Base-by-base conservation (phyloP, 2,888 invertebrate species). In the Drosophila pullipes region DNA sequence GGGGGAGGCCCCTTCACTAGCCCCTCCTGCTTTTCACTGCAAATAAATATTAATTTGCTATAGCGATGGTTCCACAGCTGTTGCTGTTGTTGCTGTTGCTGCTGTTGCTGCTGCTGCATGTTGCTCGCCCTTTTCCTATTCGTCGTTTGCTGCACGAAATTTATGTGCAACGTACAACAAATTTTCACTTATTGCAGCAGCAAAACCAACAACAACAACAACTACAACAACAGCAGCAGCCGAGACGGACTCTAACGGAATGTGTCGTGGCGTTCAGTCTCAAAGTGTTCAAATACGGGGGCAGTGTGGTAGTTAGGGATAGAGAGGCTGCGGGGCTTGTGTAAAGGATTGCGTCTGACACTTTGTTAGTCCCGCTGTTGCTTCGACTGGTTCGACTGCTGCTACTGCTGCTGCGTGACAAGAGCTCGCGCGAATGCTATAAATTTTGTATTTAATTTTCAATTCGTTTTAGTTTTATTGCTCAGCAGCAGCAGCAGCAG, bases 151-250 rank as follows among this genome's bases (percentile, higher is more conserved):
- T 37, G 61, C 68, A 70, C 70, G 66, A 90, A 89, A 87, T 87
- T 87, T 90, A 87, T 87, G 89, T 89, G 89, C 84, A 89, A 77
- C 89, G 86, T 85, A 80, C 90, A 90, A 89, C 90, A 90, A 87
- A 87, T 90, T 89, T 89, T 85, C 86, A 90, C 89, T 90, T 85
- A 90, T 88, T 88, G 85, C 85, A 69, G 66, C 65, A 74, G 39
- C 74, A 60, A 49, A 57, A 71, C 39, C 61, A 62, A 25, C 39
- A 62, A 44, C 55, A 30, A 31, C 30, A 55, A 41, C 28, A 25
- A 25, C 39, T 22, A 11, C 49, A 55, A 33, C n/a, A 73, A 11
- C 55, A 47, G 16, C 28, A n/a, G 5, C 52, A 54, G 9, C 30
- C 53, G 35, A 69, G 28, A 68, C 57, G 52, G 54, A 60, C 64